Base-by-base conservation (phyloP, 2,113 vertebrate species). In the Rhynchomys soricoides region DNA sequence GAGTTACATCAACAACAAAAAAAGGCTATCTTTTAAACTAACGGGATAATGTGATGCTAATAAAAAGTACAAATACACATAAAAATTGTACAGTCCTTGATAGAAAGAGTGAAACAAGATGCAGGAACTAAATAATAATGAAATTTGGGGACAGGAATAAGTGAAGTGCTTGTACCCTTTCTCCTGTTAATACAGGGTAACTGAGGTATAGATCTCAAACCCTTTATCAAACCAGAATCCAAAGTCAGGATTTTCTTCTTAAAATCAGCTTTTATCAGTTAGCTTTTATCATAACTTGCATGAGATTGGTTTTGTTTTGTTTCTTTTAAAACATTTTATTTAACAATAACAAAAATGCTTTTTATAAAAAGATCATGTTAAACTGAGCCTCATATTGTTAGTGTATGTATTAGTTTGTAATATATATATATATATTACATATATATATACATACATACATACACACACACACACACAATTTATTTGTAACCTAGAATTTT, bases 21-120 rank as follows among this genome's bases (percentile, higher is more conserved):
- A 11, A 43, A 64, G 43, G 88, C 9, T 78, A 1, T 82, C 64
- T 93, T 96, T 89, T 95, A 89, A 95, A 83, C 92, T 55, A 92
- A 0, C 55, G 40, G 31, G 95, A 75, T 13, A 70, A 59, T 40
- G 70, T 86, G 74, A 85, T 85, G 48, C 78, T 89, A 94, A 78
- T 37, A 89, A 87, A 90, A 31, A 48, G 3, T 89, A 73, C 89
- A 96, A 96, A 86, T 34, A 57, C 90, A 91, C 77, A 57, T 83
- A 31, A 93, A 43, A 34, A 45, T 85, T 15, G 29, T 85, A 43
- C 62, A 45, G 78, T 85, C 57, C 12, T 26, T 64, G n/a, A 19
- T 57, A 85, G 81, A 64, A 62, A n/a, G 7, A 82, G 15, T 85
- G 40, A 64, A 45, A 64, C 52, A 40, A 62, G 57, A 40, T 83